phyloP scores from a whole-genome alignment of 2,113 vertebrate species.

The Xenus cinereus region DNA sequence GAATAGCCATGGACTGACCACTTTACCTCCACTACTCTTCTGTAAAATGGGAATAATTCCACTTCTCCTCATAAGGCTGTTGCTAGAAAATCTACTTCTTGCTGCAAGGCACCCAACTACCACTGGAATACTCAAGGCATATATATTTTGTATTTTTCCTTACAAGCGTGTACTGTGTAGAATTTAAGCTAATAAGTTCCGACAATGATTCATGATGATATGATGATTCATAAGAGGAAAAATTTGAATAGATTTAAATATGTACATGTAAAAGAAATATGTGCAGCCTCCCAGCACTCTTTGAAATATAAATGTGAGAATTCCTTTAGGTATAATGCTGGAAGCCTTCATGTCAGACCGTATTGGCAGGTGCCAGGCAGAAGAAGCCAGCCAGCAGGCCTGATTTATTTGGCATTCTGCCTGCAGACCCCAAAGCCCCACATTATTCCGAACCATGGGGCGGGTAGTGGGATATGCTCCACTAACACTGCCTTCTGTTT shows the following conservation, averaged over 20 bases:
- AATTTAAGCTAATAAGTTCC: background rate
- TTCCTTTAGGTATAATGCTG: conserved; percentile 15
- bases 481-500: background rate
- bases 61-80: background rate
- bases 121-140: background rate
- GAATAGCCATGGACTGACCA: background rate
- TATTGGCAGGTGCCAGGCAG: conserved; percentile 2
- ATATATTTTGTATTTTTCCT: background rate
- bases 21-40: background rate
- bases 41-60: background rate
- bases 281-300: background rate
- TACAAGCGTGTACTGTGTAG: background rate
- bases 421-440: background rate
- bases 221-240: conserved; percentile 10
- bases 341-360: background rate
- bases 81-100: background rate
- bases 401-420: background rate
- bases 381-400: background rate
- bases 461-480: background rate
- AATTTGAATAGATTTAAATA: conserved; percentile 56
- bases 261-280: background rate
- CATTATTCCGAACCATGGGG: fast-evolving
- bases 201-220: background rate
- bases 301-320: conserved; percentile 47
- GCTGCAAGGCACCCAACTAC: background rate